A percentile compares a stretch with the other conserved stretches of the same genome.
Evolutionary conservation across 2,797 vertebrate species (phyloP).

Genomic region (Labeo calbasu): DNA sequence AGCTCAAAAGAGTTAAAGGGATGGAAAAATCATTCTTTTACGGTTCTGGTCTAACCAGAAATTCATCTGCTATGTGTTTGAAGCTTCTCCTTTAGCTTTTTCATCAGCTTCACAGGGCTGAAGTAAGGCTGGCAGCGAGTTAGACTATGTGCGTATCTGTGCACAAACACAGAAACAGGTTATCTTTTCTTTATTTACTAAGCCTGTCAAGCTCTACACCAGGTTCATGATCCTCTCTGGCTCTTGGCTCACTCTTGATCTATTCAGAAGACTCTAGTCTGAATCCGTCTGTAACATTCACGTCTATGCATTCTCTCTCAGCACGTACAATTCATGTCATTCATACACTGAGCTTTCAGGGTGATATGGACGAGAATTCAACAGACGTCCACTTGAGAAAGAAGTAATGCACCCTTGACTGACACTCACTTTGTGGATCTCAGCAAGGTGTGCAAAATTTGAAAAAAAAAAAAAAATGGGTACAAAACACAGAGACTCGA

Average conservation of each 20-base stretch:
- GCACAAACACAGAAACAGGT: slow-evolving; percentile 9
- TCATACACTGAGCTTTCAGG: slow-evolving; percentile 2
- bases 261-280: slow-evolving; percentile 13
- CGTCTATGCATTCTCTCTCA: slow-evolving; percentile 12
- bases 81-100: slow-evolving; percentile 8
- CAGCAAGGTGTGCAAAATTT: not conserved
- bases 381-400: slow-evolving; percentile 34
- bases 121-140: slow-evolving; percentile 6
- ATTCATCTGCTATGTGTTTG: not conserved
- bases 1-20: not conserved
- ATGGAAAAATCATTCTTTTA: not conserved
- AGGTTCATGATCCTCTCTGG: slow-evolving; percentile 32
- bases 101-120: slow-evolving; percentile 9
- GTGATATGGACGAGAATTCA: slow-evolving; percentile 9
- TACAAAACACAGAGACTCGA: not conserved
- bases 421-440: slow-evolving; percentile 29
- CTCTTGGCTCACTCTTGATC: slow-evolving; percentile 22
- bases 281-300: slow-evolving; percentile 13
- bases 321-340: not conserved
- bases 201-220: slow-evolving; percentile 34
- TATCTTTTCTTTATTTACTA: slow-evolving; percentile 36
- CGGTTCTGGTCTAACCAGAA: not conserved
- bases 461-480: not conserved
- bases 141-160: not conserved
- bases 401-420: slow-evolving; percentile 35